Conservation (phyloP, 2,888 invertebrate species). For the Rambutsinella grinnellia region DNA sequence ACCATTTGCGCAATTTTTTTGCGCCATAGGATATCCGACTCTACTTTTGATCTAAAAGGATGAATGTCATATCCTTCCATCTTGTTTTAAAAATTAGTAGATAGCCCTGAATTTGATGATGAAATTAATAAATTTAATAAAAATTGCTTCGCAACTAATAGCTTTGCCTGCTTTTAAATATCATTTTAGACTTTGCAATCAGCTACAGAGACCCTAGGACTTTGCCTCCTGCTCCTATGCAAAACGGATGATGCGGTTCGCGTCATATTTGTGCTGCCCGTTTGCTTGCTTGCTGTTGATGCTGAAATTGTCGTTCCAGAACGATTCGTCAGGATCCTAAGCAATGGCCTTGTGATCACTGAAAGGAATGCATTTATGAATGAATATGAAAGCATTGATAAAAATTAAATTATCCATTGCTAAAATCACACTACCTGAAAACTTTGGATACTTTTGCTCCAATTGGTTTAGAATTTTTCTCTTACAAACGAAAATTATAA, state of each 20-base stretch:
- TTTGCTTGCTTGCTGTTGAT: constrained; percentile 37
- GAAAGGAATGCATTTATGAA: background rate
- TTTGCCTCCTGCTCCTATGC: constrained; percentile 17
- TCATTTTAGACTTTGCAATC: constrained; percentile 15
- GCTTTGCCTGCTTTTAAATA: background rate
- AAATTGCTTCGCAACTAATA: background rate
- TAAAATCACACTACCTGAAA: constrained; percentile 56
- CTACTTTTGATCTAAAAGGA: too few species aligned
- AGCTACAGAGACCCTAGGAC: too few species aligned
- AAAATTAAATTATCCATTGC: background rate
- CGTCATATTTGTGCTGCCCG: constrained; percentile 28
- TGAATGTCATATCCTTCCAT: background rate
- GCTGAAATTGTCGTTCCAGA: background rate
- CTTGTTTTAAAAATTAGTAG: background rate
- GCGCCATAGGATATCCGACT: too few species aligned
- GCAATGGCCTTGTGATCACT: constrained; percentile 31
- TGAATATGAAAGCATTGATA: background rate
- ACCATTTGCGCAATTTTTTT: too few species aligned
- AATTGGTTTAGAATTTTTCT: constrained; percentile 61
- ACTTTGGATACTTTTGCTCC: constrained; percentile 57
- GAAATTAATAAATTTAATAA: background rate
- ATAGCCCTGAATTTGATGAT: background rate
- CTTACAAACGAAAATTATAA: constrained; percentile 65
- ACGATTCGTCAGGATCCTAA: constrained; percentile 3
- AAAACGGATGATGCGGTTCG: constrained; percentile 10